These are phyloP conservation scores for Rhinolophus ferrumequinum DNA, from an alignment of 2,113 vertebrate species.

Conservation along the genomic window DNA sequence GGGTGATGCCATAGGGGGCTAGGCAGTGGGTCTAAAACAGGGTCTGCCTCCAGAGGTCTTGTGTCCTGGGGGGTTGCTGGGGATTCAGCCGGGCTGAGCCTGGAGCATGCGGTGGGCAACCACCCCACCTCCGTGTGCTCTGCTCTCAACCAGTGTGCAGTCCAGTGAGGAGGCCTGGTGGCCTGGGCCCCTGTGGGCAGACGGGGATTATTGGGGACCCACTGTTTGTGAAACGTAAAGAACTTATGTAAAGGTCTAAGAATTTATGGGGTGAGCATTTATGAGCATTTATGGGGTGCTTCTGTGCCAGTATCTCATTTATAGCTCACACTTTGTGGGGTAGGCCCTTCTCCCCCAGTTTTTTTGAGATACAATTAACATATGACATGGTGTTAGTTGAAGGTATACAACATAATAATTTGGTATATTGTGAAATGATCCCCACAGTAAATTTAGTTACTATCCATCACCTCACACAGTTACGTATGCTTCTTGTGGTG, in stretches of 20 bases:
- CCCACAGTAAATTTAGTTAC: not conserved
- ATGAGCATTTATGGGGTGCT: fast-evolving
- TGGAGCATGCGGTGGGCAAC: fast-evolving
- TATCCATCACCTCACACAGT: not conserved
- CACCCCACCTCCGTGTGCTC: not conserved
- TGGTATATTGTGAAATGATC: not conserved
- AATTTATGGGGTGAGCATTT: too few species aligned
- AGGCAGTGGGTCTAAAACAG: not conserved
- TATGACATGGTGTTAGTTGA: fast-evolving
- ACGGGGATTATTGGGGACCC: not conserved
- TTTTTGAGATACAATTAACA: not conserved
- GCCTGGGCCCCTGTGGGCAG: not conserved
- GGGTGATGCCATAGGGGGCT: not conserved
- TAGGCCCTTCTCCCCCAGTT: not conserved
- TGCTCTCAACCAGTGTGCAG: not conserved
- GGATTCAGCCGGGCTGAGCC: not conserved
- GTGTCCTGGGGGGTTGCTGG: not conserved
- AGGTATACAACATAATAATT: fast-evolving
- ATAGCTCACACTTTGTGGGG: not conserved
- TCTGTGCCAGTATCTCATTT: fast-evolving
- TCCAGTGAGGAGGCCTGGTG: not conserved
- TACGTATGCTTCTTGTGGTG: not conserved
- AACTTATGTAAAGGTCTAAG: not conserved
- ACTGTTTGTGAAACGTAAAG: fast-evolving
- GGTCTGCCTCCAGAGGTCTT: not conserved